A percentile compares a stretch with the other conserved stretches of the same genome.
Evolutionary conservation across 1,140 invertebrate species (phyloP).

Genomic region (Diabrotica virgifera): DNA sequence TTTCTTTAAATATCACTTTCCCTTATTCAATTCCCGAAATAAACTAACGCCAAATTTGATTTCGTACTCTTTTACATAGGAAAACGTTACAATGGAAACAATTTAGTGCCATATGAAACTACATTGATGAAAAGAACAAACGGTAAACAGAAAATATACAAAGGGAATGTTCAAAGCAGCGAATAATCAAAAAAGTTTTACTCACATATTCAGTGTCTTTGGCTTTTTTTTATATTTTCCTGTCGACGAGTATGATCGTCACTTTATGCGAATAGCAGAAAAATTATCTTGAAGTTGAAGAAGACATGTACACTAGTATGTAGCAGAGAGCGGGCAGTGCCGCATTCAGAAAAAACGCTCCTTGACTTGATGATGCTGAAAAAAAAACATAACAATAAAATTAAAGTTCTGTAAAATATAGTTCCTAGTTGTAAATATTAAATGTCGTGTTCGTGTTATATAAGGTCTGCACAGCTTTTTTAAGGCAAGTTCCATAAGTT

Average conservation of each 20-base stretch:
- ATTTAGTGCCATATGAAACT: constrained; percentile 45
- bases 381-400: background rate
- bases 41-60: background rate
- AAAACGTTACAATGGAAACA: constrained; percentile 21
- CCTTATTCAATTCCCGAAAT: no score
- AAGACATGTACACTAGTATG: constrained; percentile 21
- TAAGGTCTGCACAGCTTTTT: no score
- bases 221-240: constrained; percentile 22
- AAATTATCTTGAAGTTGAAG: constrained; percentile 31
- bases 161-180: constrained; percentile 34
- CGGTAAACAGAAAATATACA: constrained; percentile 21
- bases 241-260: constrained; percentile 12
- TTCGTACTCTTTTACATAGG: background rate
- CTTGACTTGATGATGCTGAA: constrained; percentile 33
- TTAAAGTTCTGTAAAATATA: background rate
- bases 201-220: constrained; percentile 33
- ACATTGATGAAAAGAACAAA: constrained; percentile 27
- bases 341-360: constrained; percentile 25
- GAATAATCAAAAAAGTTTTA: constrained; percentile 10
- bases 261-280: constrained; percentile 10
- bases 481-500: no score
- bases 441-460: no score
- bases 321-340: constrained; percentile 27
- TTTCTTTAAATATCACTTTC: no score
- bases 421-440: no score